Base-by-base conservation (phyloP, 2,797 vertebrate genomes). In the Sebastes dallii region DNA sequence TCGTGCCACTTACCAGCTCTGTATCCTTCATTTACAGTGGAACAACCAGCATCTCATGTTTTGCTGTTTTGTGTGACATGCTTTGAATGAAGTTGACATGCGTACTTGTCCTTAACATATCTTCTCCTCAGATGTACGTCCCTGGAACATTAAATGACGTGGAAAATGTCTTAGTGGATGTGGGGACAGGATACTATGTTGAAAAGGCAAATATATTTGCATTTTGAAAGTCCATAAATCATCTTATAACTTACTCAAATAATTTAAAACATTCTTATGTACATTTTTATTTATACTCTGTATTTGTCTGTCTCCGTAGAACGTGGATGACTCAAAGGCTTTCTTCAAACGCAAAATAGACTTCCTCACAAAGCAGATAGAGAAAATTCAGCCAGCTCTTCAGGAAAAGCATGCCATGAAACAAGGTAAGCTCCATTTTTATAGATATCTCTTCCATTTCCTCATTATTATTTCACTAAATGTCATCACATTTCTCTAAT, bases 141-240 rank as follows among this genome's bases (percentile, higher is more conserved):
- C 98, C 98, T 1, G 98, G 98, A 82, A 97, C 95, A 78, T 95
- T 99, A 74, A 95, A 96, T 46, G 97, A 99, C 0, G 96, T 98
- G 22, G 94, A 96, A 4, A 95, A 95, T 4, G 96, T 98, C 16
- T 93, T 99, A 64, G 95, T 99, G 7, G 96, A 99, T 58, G 95
- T 99, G 3, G 98, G 98, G n/a, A 99, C 98, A 0, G 98, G 98
- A 69, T 99, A 99, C 92, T 99, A 97, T 50, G 97, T 99, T 81
- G 97, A 99, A 93, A 99, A 98, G 97, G 98, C 97, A 91, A 95
- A 89, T 52, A 70, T 27, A 25, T 86, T 68, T 22, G 1, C 1
- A 71, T 82, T 66, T 66, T 61, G 3, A 81, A 56, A 71, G 22
- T 3, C 24, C 2, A 54, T 55, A 6, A 16, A 61, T 61, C n/a